Conservation (phyloP, 2,888 invertebrate genomes). For the Embidobia sp. region DNA sequence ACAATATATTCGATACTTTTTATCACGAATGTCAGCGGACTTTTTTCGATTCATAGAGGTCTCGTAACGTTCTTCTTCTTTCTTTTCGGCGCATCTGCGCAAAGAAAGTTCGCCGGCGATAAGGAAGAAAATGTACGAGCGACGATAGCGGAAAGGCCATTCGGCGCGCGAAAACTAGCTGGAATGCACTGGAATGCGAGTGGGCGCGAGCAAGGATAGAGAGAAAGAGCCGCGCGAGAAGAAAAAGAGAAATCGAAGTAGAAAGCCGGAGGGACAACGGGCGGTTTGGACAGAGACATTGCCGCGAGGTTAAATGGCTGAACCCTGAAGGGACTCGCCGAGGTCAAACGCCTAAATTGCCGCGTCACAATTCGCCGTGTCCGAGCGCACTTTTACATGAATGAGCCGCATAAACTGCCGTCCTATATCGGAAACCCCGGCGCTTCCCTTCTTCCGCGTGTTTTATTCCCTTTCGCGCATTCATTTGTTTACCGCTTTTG, state of each 20-base stretch:
- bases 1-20: conserved; percentile 63
- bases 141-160: conserved; percentile 52
- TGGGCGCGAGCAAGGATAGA: conserved; percentile 56
- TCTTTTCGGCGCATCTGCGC: conserved; percentile 58
- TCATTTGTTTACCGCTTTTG: not conserved
- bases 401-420: conserved; percentile 10
- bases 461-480: not conserved
- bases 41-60: conserved; percentile 52
- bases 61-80: conserved; percentile 60
- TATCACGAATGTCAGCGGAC: conserved; percentile 52
- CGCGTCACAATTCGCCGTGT: conserved; percentile 73
- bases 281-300: conserved; percentile 76
- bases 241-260: conserved; percentile 53
- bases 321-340: conserved; percentile 69
- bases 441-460: no score
- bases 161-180: conserved; percentile 56
- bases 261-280: conserved; percentile 45
- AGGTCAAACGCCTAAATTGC: conserved; percentile 81
- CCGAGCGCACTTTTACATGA: conserved; percentile 8
- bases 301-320: conserved; percentile 78
- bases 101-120: conserved; percentile 61
- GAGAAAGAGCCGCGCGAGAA: conserved; percentile 21
- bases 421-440: conserved; percentile 11
- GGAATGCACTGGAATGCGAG: conserved; percentile 63
- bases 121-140: conserved; percentile 65